Percentiles rank a stretch among this genome's conserved stretches.
These are phyloP conservation scores for Xestia rhomboidea DNA, from an alignment of 2,888 invertebrate genomes.

Conservation along the genomic window DNA sequence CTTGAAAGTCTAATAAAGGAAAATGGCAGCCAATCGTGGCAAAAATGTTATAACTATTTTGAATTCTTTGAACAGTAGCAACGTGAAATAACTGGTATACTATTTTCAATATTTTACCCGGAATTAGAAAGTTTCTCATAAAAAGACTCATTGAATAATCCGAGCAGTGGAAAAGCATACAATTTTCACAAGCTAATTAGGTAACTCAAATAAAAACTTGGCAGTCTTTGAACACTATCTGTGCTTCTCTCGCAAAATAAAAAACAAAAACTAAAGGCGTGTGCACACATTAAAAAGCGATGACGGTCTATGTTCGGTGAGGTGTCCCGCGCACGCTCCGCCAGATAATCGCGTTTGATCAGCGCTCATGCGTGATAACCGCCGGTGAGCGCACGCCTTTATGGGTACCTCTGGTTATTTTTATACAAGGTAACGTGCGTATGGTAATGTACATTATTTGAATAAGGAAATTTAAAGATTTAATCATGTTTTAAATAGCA, in stretches of 20 bases:
- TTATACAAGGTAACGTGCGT: slow-evolving; percentile 63
- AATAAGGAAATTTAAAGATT: slow-evolving; percentile 45
- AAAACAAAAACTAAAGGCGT: slow-evolving; percentile 54
- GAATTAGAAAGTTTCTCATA: not conserved
- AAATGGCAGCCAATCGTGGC: not conserved
- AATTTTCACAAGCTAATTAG: slow-evolving; percentile 33
- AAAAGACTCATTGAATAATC: not conserved
- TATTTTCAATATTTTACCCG: not conserved
- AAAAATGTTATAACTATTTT: slow-evolving; percentile 5
- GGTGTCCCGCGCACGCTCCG: slow-evolving; percentile 74
- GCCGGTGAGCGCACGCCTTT: slow-evolving; percentile 71
- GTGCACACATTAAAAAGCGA: slow-evolving; percentile 64
- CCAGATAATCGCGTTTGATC: slow-evolving; percentile 83
- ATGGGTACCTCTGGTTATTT: slow-evolving; percentile 74
- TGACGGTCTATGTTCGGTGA: slow-evolving; percentile 71
- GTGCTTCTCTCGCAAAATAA: slow-evolving; percentile 27
- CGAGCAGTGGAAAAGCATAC: not conserved
- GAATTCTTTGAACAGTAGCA: not conserved
- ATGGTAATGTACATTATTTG: slow-evolving; percentile 36
- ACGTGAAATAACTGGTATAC: not conserved
- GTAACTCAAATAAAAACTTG: slow-evolving; percentile 26
- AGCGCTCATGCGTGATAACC: slow-evolving; percentile 80
- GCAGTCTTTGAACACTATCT: slow-evolving; percentile 33
- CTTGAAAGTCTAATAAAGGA: not conserved
- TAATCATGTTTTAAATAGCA: not conserved